These are phyloP conservation scores for Synanthedon andrenaeformis DNA, from an alignment of 2,888 invertebrate genomes.

Conservation along the genomic window DNA sequence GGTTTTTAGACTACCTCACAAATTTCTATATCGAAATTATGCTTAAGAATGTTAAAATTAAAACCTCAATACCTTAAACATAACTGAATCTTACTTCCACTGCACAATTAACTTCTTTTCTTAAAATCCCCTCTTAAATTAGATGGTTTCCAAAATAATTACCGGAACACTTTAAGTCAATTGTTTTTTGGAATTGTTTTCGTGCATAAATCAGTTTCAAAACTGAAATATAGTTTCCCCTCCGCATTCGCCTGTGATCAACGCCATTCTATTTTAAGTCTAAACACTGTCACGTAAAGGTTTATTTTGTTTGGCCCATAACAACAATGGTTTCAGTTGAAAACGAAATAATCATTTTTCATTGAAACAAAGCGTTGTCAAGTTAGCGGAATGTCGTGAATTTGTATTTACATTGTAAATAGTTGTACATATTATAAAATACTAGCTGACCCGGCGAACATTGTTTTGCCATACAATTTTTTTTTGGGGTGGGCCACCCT, in stretches of 20 bases:
- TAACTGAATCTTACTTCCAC: too few species aligned
- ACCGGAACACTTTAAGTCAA: conserved; percentile 1
- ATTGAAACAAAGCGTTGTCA: conserved; percentile 30
- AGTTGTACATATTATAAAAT: too few species aligned
- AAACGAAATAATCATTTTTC: conserved; percentile 38
- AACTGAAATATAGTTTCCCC: conserved; percentile 7
- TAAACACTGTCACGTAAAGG: background rate
- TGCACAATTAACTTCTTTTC: too few species aligned
- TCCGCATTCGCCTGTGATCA: background rate
- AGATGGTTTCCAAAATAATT: background rate
- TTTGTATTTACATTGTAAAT: background rate
- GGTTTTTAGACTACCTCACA: too few species aligned
- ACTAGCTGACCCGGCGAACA: too few species aligned
- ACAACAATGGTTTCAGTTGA: conserved; percentile 3
- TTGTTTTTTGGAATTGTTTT: conserved; percentile 4
- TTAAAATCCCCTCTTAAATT: too few species aligned
- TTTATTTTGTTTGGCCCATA: background rate
- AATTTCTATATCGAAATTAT: too few species aligned
- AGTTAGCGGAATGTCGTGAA: background rate
- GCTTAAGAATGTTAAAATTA: too few species aligned
- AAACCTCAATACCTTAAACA: too few species aligned
- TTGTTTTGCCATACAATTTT: too few species aligned
- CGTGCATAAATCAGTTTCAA: conserved; percentile 6
- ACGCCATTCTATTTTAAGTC: background rate
- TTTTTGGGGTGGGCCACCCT: too few species aligned